These are phyloP conservation scores for Circaetus gallicus DNA, from an alignment of 2,113 vertebrate genomes.

Conservation along the genomic window DNA sequence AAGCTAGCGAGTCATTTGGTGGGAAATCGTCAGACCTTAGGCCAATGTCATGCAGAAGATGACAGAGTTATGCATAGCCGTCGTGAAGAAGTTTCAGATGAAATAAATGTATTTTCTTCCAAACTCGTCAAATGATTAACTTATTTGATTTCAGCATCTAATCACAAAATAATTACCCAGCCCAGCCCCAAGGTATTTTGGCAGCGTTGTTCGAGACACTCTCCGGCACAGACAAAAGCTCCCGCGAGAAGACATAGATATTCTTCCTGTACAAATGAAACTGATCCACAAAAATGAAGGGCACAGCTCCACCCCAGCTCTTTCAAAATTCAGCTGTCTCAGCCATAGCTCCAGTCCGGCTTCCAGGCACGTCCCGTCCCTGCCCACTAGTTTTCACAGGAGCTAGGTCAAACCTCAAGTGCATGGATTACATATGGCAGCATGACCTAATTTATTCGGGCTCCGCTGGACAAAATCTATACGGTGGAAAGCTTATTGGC, in stretches of 20 bases:
- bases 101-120: constrained; percentile 6
- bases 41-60: background rate
- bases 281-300: background rate
- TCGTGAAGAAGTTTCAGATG: background rate
- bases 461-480: background rate
- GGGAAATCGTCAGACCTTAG: background rate
- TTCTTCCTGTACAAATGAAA: background rate
- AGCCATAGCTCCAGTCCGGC: background rate
- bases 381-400: background rate
- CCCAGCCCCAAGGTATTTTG: constrained; percentile 8
- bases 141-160: constrained; percentile 14
- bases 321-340: background rate
- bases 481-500: background rate
- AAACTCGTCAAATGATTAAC: background rate
- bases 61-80: background rate
- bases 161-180: background rate
- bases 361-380: background rate
- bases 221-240: background rate
- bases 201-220: background rate
- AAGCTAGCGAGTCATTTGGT: background rate
- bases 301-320: background rate
- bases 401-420: constrained; percentile 27
- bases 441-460: background rate
- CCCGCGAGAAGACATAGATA: background rate
- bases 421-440: constrained; percentile 7